Base-by-base conservation (phyloP, 2,113 vertebrate species). In the Carettochelys insculpta region DNA sequence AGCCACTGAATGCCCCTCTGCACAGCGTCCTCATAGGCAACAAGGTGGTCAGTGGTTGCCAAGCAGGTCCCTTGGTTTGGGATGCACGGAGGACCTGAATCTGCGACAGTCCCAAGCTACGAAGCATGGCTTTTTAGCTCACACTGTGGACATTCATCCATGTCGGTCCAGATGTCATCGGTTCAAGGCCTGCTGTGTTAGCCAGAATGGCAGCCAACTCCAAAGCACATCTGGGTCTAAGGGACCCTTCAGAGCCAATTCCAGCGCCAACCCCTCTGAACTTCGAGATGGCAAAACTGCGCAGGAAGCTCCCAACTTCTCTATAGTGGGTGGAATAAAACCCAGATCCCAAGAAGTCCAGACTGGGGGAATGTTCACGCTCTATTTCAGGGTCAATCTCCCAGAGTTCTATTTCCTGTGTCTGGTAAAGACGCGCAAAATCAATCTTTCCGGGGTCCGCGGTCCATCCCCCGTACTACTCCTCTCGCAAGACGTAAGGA, bases 161-260 rank as follows among this genome's bases (percentile, higher is more conserved):
- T 41, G 38, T 10, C 17, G 22, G 20, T 89, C 4, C 22, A 11
- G 31, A 73, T 88, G 48, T 29, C 12, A 43, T 27, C 38, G 24
- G 50, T 41, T 71, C n/a, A 22, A 71, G 65, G 19, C 38, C 8
- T 11, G 2, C 71, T 43, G 4, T 11, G 48, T 11, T 45, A 68
- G 41, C 3, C 78, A 45, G 38, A 3, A 2, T 22, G 51, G 38
- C 16, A 27, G 47, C 79, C 86, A 71, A 68, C 4, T 11, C 0
- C 1, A 0, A 6, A 51, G 48, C 5, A 31, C 0, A 1, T 58
- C 4, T 3, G 13, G 17, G 34, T 10, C 65, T n/a, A 38, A 8
- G 25, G 16, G 29, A 25, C 7, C 29, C n/a, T n/a, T n/a, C n/a
- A n/a, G n/a, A n/a, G n/a, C n/a, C n/a, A 38, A 68, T 8, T n/a